Conservation (phyloP, 2,888 invertebrate species). For the Aphodius granarius region DNA sequence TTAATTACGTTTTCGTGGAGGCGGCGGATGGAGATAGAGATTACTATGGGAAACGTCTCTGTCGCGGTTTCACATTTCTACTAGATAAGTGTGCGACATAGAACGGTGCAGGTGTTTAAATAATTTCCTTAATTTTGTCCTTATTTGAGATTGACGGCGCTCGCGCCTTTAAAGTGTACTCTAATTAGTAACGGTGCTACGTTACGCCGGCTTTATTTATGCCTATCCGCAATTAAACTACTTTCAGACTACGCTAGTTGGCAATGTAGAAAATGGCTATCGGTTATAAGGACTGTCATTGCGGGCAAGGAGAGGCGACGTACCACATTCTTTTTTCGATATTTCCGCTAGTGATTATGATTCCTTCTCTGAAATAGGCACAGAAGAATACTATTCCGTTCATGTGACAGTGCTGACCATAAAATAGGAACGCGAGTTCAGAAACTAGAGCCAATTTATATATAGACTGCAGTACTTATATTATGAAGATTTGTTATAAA, state of each 20-base stretch:
- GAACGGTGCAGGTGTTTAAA: constrained; percentile 26
- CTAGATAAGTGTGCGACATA: constrained; percentile 11
- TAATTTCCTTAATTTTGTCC: constrained; percentile 29
- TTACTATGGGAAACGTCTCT: constrained; percentile 23
- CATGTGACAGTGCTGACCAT: not conserved
- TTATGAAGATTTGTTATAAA: too few species aligned
- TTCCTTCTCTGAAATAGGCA: not conserved
- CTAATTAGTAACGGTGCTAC: constrained; percentile 26
- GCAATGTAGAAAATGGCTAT: not conserved
- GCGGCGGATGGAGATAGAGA: constrained; percentile 15
- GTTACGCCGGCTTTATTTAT: constrained; percentile 7
- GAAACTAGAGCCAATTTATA: too few species aligned
- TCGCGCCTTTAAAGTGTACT: constrained; percentile 20
- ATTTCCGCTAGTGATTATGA: not conserved
- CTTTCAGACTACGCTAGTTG: constrained; percentile 13
- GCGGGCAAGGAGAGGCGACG: not conserved
- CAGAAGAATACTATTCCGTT: not conserved
- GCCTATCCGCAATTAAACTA: constrained; percentile 23
- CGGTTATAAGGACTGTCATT: not conserved
- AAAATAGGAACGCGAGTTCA: too few species aligned
- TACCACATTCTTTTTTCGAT: not conserved
- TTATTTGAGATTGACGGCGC: constrained; percentile 26
- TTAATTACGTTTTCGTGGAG: constrained; percentile 19
- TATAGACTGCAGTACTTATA: too few species aligned
- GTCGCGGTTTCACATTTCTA: constrained; percentile 25